A percentile compares a stretch with the other conserved stretches of the same genome.
phyloP scores from a whole-genome alignment of 2,888 invertebrate species.

The Caenorhabditis becei region DNA sequence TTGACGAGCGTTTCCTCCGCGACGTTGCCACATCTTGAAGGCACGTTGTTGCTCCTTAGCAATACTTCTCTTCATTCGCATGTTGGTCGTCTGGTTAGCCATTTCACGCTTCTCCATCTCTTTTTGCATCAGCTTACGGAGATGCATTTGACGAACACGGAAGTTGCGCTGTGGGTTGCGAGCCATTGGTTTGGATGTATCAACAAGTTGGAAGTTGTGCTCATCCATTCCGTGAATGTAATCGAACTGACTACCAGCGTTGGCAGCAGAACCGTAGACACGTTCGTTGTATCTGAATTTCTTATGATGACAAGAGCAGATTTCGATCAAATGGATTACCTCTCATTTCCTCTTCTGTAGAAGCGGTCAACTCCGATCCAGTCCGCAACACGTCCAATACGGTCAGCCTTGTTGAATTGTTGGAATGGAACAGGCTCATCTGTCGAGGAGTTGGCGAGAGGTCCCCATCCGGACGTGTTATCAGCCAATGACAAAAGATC shows the following conservation, averaged over 20 bases:
- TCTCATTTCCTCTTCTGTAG: constrained; percentile 93
- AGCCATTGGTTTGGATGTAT: constrained; percentile 86
- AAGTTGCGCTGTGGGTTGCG: constrained; percentile 73
- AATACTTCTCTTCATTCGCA: constrained; percentile 79
- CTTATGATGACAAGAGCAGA: constrained; percentile 9
- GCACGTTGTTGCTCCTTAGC: constrained; percentile 84
- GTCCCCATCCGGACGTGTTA: constrained; percentile 70
- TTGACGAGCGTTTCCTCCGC: constrained; percentile 76
- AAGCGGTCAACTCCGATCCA: constrained; percentile 92
- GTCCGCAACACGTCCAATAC: constrained; percentile 95
- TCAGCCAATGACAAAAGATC: constrained; percentile 59
- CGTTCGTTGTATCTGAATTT: constrained; percentile 77
- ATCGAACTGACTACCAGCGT: constrained; percentile 92
- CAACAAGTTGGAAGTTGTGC: constrained; percentile 97
- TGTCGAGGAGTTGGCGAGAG: constrained; percentile 81
- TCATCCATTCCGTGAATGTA: constrained; percentile 99
- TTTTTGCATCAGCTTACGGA: constrained; percentile 78
- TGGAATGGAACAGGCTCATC: constrained; percentile 98
- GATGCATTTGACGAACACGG: constrained; percentile 74
- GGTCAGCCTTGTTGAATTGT: constrained; percentile 96
- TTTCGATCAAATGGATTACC: constrained; percentile 10
- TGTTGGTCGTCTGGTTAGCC: constrained; percentile 77
- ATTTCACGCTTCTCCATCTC: constrained; percentile 81
- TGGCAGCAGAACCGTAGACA: constrained; percentile 80
- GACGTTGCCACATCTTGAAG: constrained; percentile 91